Evolutionary conservation across 1,140 invertebrate genomes (phyloP).

Genomic region (Pseudomyrmex flavicornis): DNA sequence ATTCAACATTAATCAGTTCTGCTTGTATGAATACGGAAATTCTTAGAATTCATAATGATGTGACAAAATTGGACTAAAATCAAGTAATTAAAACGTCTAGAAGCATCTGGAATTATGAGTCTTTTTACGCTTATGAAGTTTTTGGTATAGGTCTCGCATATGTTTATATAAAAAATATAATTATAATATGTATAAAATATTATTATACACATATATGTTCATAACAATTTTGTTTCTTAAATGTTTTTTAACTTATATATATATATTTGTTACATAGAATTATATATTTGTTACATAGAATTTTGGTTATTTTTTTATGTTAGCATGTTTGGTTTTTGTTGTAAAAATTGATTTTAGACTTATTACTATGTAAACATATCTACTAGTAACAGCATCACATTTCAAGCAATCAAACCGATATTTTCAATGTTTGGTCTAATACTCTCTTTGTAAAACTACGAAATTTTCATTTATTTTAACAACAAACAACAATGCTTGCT

Average conservation of each 20-base stretch:
- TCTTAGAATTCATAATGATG: conserved; percentile 31
- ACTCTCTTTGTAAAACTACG: neutral
- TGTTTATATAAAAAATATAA: neutral
- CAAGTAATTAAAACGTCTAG: conserved; percentile 5
- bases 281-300: too few species aligned
- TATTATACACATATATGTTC: too few species aligned
- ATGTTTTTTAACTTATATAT: too few species aligned
- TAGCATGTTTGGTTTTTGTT: too few species aligned
- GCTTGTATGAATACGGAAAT: conserved; percentile 17
- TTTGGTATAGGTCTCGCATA: neutral
- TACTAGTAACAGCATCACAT: conserved; percentile 18
- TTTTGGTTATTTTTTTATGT: too few species aligned
- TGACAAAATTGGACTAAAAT: conserved; percentile 21
- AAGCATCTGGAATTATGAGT: neutral
- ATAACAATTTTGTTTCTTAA: too few species aligned
- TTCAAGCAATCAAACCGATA: conserved; percentile 25
- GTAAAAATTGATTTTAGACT: too few species aligned
- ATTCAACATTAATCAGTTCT: conserved; percentile 51
- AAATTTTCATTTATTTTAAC: neutral
- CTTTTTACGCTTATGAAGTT: neutral
- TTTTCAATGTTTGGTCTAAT: conserved; percentile 21
- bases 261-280: too few species aligned
- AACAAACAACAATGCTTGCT: conserved; percentile 13
- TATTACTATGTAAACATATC: too few species aligned
- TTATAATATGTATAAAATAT: neutral